Base-by-base conservation (phyloP, 1,140 invertebrate genomes). In the Coptotermes formosanus region DNA sequence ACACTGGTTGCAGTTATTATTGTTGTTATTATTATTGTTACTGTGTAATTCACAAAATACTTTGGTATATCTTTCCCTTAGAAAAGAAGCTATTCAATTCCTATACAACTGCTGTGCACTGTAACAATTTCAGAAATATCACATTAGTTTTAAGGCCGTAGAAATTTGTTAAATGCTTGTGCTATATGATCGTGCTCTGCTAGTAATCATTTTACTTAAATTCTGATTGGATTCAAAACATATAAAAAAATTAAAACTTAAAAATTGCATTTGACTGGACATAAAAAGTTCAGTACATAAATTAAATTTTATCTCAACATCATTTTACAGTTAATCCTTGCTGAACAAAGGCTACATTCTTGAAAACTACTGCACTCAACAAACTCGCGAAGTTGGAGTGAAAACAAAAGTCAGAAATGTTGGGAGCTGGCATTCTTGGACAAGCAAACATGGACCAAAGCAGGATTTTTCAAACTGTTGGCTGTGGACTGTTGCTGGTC, bases 131-230 rank as follows among this genome's bases (percentile, higher is more conserved):
- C 12, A 45, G 38, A 43, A 45, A 83, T 83, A 52, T 52, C 82
- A 83, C 82, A 83, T 52, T 83, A 83, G 19, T 83, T 83, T 83
- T 52, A 83, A 83, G 64, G 64, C 64, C 64, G 64, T 75, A 75
- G 25, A 30, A 75, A 16, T 75, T 8, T 75, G 64, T 75, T 75
- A 75, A 75, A 30, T 75, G 64, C 64, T 75, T 0, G 64, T 48
- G 45, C 45, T 48, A 48, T 48, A 16, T 48, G 45, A 48, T 48
- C 9, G 45, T 55, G 52, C 52, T 55, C 52, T 21, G 64, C n/a
- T 75, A 75, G n/a, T 25, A 30, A 75, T 75, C 25, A 55, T 19
- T 21, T 8, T 55, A 21, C 19, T 55, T 55, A 55, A 55, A 55
- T 75, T 75, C 64, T 11, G n/a, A 7, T 30, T n/a, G 25, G n/a